Conservation (phyloP, 1,140 invertebrate genomes). For the Augochlora pura region DNA sequence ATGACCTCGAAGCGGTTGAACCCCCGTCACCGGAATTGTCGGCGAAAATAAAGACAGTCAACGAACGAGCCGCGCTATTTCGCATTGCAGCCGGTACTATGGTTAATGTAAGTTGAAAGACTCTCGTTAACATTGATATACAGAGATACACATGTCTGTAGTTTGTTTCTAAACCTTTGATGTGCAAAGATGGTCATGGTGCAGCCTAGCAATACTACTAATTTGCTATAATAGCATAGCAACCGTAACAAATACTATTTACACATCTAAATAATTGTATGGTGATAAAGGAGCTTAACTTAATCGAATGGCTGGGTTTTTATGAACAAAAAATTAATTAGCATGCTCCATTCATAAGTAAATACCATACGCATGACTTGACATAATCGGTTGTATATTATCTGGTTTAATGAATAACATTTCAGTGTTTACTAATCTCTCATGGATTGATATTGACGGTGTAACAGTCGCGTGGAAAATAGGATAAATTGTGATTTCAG, state of each 20-base stretch:
- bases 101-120: constrained; percentile 91
- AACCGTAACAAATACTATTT: background rate
- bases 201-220: background rate
- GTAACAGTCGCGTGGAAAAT: constrained; percentile 9
- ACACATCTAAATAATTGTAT: no score
- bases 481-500: constrained; percentile 79
- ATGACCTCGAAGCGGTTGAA: constrained; percentile 90
- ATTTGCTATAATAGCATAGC: background rate
- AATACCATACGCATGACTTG: background rate
- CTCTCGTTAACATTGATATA: constrained; percentile 16
- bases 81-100: constrained; percentile 96
- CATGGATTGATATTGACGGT: background rate
- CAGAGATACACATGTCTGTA: background rate
- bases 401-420: background rate
- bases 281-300: background rate
- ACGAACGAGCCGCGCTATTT: constrained; percentile 95
- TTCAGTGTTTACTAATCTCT: background rate
- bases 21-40: constrained; percentile 81
- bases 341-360: background rate
- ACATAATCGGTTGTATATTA: background rate
- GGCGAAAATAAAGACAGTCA: constrained; percentile 87
- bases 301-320: background rate
- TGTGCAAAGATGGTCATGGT: background rate
- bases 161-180: background rate
- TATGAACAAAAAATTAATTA: background rate